Conservation (phyloP, 2,797 vertebrate genomes). For the Neostethus bicornis region DNA sequence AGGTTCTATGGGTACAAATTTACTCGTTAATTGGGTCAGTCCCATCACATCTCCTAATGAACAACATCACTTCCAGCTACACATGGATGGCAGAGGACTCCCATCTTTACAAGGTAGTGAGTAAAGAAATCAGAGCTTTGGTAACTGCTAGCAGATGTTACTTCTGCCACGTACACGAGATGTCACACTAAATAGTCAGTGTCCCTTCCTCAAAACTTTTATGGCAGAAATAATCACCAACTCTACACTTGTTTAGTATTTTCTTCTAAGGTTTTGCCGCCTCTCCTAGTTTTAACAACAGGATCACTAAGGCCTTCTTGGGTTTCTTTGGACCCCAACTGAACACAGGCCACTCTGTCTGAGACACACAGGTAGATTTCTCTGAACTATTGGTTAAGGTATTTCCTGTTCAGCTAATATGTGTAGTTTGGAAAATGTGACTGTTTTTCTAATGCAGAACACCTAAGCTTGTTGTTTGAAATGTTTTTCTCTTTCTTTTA, state of each 20-base stretch:
- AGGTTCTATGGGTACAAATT: slow-evolving; percentile 40
- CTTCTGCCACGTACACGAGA: slow-evolving; percentile 68
- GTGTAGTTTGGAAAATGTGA: slow-evolving; percentile 24
- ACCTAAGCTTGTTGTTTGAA: slow-evolving; percentile 31
- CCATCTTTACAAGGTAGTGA: slow-evolving; percentile 58
- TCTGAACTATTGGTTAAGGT: slow-evolving; percentile 1
- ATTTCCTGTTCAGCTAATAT: neutral
- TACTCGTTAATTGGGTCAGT: slow-evolving; percentile 42
- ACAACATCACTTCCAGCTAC: slow-evolving; percentile 29
- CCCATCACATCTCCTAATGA: slow-evolving; percentile 45
- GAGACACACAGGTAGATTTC: slow-evolving; percentile 10
- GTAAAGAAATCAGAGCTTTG: slow-evolving; percentile 23
- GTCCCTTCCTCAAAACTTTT: slow-evolving; percentile 1
- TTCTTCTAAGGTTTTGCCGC: slow-evolving; percentile 9
- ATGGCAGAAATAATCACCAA: neutral
- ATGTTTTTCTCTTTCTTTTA: slow-evolving; percentile 24
- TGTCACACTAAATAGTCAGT: slow-evolving; percentile 14
- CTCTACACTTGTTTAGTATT: neutral
- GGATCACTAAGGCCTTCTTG: slow-evolving; percentile 75
- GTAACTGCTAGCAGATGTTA: slow-evolving; percentile 78
- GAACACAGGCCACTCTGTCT: slow-evolving; percentile 55
- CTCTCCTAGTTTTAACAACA: slow-evolving; percentile 70
- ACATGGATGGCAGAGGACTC: slow-evolving; percentile 57
- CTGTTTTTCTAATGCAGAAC: slow-evolving; percentile 17
- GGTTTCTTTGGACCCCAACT: slow-evolving; percentile 70